These are phyloP conservation scores for Hippocampus zosterae DNA, from an alignment of 2,113 vertebrate species.

Conservation along the genomic window DNA sequence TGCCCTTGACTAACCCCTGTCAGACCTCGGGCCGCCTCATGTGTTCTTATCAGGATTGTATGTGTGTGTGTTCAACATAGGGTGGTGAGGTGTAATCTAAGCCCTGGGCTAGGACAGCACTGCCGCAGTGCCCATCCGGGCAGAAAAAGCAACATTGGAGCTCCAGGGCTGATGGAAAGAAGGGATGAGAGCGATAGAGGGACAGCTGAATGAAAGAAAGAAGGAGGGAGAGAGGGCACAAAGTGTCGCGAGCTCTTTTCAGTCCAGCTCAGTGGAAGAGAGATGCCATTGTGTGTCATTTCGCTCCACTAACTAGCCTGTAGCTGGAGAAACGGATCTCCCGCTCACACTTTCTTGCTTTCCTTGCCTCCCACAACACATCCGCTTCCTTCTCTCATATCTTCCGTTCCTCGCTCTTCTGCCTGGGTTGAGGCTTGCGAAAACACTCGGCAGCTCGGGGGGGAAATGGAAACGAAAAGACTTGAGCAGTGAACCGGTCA, in stretches of 20 bases:
- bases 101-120: conserved; percentile 55
- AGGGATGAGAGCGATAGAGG: conserved; percentile 19
- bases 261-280: conserved; percentile 59
- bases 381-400: conserved; percentile 46
- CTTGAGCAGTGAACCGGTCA: conserved; percentile 49
- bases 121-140: conserved; percentile 53
- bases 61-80: conserved; percentile 29
- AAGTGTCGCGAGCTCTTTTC: conserved; percentile 56
- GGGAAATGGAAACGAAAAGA: conserved; percentile 34
- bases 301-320: conserved; percentile 64
- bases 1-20: conserved; percentile 51
- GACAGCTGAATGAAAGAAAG: conserved; percentile 16
- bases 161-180: conserved; percentile 41
- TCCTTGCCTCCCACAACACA: conserved; percentile 46
- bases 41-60: conserved; percentile 12
- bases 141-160: conserved; percentile 64
- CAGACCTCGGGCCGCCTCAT: conserved; percentile 36
- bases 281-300: conserved; percentile 71
- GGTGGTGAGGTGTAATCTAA: conserved; percentile 52
- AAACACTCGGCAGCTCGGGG: conserved; percentile 53
- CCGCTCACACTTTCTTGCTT: conserved; percentile 41
- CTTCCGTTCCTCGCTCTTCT: conserved; percentile 60
- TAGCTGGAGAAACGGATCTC: conserved; percentile 63
- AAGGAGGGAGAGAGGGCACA: conserved; percentile 32
- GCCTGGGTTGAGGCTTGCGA: conserved; percentile 55